Evolutionary conservation across 1,140 invertebrate species (phyloP).

Genomic region (Penaeus indicus): DNA sequence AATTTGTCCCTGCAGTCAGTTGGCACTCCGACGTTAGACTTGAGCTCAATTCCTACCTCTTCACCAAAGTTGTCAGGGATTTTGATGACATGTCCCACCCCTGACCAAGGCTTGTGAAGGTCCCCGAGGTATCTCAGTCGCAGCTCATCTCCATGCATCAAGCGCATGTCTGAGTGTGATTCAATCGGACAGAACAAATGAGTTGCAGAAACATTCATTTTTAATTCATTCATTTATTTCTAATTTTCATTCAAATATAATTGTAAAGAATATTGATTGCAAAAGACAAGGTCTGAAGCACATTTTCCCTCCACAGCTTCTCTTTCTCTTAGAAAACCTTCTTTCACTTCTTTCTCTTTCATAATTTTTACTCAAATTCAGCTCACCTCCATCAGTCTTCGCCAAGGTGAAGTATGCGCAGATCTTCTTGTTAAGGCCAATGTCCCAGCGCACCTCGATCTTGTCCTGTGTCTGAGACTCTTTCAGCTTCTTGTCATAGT

Average conservation of each 20-base stretch:
- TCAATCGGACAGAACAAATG: not conserved
- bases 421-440: constrained; percentile 96
- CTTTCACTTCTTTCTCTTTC: no score
- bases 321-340: no score
- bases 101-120: constrained; percentile 92
- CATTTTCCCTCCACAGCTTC: not conserved
- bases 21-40: constrained; percentile 89
- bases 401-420: constrained; percentile 98
- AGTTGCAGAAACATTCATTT: not conserved
- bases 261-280: not conserved
- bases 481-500: constrained; percentile 98
- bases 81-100: constrained; percentile 96
- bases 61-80: constrained; percentile 99
- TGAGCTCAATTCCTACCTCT: constrained; percentile 97
- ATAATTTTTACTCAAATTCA: not conserved
- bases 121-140: constrained; percentile 94
- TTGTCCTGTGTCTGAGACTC: constrained; percentile 99
- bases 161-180: constrained; percentile 84
- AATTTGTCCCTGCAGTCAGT: constrained; percentile 95
- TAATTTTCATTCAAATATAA: no score
- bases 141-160: constrained; percentile 99
- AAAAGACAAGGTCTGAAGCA: not conserved
- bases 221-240: constrained; percentile 9
- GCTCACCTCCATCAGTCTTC: constrained; percentile 88
- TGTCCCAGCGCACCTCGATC: constrained; percentile 93